A percentile compares a stretch with the other conserved stretches of the same genome.
Evolutionary conservation across 2,888 invertebrate genomes (phyloP).

Genomic region (Antheraea assamensis): DNA sequence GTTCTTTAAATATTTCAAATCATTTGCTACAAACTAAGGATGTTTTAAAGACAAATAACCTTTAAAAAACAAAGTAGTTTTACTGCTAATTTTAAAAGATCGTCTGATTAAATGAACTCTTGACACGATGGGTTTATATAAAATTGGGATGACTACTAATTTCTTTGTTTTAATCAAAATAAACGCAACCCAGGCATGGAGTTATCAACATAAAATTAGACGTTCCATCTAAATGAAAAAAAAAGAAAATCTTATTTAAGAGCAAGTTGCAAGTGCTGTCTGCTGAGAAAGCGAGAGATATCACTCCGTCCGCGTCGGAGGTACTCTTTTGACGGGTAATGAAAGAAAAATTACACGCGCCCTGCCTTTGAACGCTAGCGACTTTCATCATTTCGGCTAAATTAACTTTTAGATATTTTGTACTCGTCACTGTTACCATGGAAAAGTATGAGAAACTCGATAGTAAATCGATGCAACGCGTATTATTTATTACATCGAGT

Average conservation of each 20-base stretch:
- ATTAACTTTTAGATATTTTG: conserved; percentile 55
- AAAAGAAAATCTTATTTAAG: conserved; percentile 33
- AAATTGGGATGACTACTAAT: neutral
- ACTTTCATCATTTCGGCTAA: conserved; percentile 53
- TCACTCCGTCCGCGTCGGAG: conserved; percentile 35
- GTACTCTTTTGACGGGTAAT: conserved; percentile 55
- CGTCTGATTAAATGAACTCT: neutral
- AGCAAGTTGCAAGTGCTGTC: conserved; percentile 28
- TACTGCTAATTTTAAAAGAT: neutral
- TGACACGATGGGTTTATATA: neutral
- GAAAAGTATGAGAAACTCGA: conserved; percentile 7
- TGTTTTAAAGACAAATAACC: no score
- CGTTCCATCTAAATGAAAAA: conserved; percentile 17
- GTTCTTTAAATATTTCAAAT: no score
- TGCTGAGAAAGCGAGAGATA: conserved; percentile 31
- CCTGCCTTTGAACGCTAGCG: conserved; percentile 47
- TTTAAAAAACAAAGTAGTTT: neutral
- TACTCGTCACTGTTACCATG: conserved; percentile 2
- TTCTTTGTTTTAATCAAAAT: conserved; percentile 9
- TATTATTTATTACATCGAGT: neutral
- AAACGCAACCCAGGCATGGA: neutral
- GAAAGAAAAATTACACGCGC: conserved; percentile 62
- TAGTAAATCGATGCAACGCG: neutral
- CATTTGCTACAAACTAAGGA: no score
- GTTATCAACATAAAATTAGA: conserved; percentile 17